Percentiles rank a stretch among this genome's conserved stretches.
Conservation (phyloP, 2,888 invertebrate genomes). For the Leptogaster cylindrica region DNA sequence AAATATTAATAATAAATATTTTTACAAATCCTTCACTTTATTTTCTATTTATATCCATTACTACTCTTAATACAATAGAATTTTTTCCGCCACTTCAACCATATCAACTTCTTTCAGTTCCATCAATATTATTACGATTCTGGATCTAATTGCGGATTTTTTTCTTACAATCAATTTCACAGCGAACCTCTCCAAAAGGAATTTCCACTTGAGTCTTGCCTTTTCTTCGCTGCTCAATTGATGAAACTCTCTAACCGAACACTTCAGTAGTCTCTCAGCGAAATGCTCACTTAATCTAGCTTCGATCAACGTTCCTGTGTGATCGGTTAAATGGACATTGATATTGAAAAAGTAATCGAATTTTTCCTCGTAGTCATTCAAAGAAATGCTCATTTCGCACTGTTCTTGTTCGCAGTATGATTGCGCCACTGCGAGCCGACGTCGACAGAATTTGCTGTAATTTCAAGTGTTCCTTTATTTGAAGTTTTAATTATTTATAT, state of each 20-base stretch:
- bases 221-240: slow-evolving; percentile 64
- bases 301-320: slow-evolving; percentile 70
- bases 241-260: slow-evolving; percentile 65
- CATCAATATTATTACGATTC: slow-evolving; percentile 52
- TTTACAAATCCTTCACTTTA: too few relatives aligned
- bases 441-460: slow-evolving; percentile 53
- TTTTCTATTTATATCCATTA: too few relatives aligned
- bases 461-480: background rate
- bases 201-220: slow-evolving; percentile 68
- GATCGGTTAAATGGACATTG: slow-evolving; percentile 70
- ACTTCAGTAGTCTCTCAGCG: slow-evolving; percentile 68
- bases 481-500: too few relatives aligned
- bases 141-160: slow-evolving; percentile 51
- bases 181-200: slow-evolving; percentile 70
- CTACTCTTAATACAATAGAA: slow-evolving; percentile 53
- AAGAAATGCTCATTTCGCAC: slow-evolving; percentile 54
- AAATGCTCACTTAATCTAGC: slow-evolving; percentile 66
- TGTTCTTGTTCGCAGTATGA: slow-evolving; percentile 53
- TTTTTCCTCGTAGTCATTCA: slow-evolving; percentile 50
- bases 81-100: slow-evolving; percentile 52
- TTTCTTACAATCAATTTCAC: slow-evolving; percentile 61
- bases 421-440: slow-evolving; percentile 48
- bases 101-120: slow-evolving; percentile 53
- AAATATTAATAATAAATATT: too few relatives aligned
- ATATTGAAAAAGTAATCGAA: slow-evolving; percentile 65